phyloP scores from a whole-genome alignment of 2,797 vertebrate species.

The Labeo calbasu region DNA sequence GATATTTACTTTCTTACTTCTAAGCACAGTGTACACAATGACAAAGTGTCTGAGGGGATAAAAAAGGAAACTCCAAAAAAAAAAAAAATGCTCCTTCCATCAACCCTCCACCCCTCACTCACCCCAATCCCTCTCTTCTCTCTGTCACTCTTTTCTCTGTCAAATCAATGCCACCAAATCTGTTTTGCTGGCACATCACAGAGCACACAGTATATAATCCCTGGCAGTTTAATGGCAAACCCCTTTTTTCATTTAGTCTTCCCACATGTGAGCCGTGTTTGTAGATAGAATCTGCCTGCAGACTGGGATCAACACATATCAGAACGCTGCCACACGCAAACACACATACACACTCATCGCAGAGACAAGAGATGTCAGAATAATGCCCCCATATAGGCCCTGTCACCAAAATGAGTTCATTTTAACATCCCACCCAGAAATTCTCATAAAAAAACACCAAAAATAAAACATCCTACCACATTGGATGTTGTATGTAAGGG shows the following conservation, averaged over 20 bases:
- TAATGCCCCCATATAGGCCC: conserved; percentile 30
- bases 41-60: conserved; percentile 53
- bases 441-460: not conserved
- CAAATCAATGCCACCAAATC: conserved; percentile 77
- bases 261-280: conserved; percentile 74
- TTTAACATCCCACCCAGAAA: conserved; percentile 24
- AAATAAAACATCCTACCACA: conserved; percentile 20
- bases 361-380: conserved; percentile 9
- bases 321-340: conserved; percentile 67
- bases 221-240: conserved; percentile 78
- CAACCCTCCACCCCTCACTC: conserved; percentile 56
- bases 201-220: conserved; percentile 82
- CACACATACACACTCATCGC: conserved; percentile 57
- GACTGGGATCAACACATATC: conserved; percentile 69
- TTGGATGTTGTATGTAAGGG: not conserved
- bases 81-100: conserved; percentile 66
- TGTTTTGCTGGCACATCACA: conserved; percentile 80
- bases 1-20: conserved; percentile 75
- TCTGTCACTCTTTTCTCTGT: conserved; percentile 61
- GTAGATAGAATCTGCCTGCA: conserved; percentile 79
- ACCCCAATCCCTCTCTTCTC: conserved; percentile 51
- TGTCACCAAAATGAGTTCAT: conserved; percentile 5
- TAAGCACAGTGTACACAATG: conserved; percentile 72
- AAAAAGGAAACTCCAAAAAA: conserved; percentile 62
- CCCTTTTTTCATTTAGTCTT: conserved; percentile 70